Percentiles rank a stretch among this genome's conserved stretches.
Conservation (phyloP, 2,797 vertebrate genomes). For the Megalops cyprinoides region DNA sequence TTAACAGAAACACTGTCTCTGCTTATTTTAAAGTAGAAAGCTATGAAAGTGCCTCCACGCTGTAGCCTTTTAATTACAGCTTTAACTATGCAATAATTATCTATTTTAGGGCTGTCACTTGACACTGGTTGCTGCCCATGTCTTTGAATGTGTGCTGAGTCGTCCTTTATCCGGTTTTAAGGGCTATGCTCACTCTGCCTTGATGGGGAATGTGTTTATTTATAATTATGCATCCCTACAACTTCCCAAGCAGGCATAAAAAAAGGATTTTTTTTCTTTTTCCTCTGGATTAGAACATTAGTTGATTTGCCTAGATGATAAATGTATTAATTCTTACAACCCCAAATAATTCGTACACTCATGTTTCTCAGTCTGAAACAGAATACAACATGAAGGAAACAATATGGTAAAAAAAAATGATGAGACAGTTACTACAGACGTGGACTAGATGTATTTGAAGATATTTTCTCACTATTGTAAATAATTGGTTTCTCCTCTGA, state of each 20-base stretch:
- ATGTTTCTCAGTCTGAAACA: background rate
- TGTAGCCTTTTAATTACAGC: too few species aligned
- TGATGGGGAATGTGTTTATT: background rate
- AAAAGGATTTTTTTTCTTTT: too few species aligned
- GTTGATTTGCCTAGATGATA: background rate
- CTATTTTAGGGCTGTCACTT: background rate
- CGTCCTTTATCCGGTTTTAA: background rate
- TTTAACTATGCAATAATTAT: background rate
- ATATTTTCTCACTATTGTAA: background rate
- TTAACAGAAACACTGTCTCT: background rate
- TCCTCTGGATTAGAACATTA: too few species aligned
- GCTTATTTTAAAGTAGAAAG: background rate
- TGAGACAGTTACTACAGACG: background rate
- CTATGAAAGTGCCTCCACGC: too few species aligned
- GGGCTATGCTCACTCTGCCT: background rate
- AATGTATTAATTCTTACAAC: background rate
- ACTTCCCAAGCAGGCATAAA: too few species aligned
- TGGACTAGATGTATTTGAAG: background rate
- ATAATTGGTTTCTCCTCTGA: slow-evolving; percentile 3
- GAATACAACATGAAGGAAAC: background rate
- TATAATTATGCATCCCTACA: background rate
- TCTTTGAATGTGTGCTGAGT: background rate
- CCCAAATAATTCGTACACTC: background rate
- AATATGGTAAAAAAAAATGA: background rate
- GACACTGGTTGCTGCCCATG: background rate